Conservation (phyloP, 2,888 invertebrate genomes). For the Oegoconia quadripuncta region DNA sequence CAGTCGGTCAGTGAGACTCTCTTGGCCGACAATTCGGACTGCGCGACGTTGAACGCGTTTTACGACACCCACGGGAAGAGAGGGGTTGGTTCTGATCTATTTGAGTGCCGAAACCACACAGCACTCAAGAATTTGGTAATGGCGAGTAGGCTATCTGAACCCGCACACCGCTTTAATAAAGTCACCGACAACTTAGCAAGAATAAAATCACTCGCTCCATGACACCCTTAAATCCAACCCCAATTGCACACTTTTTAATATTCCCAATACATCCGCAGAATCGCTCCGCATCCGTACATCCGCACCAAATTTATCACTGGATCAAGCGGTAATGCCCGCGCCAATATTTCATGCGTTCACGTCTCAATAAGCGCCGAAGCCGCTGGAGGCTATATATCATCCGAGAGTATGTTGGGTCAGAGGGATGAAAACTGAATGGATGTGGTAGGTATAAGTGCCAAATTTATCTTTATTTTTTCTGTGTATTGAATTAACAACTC, state of each 20-base stretch:
- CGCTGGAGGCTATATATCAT: conserved; percentile 43
- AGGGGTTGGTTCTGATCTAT: too few species aligned
- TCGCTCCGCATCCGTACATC: conserved; percentile 28
- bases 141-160: too few species aligned
- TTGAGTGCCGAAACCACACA: too few species aligned
- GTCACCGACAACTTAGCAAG: too few species aligned
- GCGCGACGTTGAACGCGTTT: too few species aligned
- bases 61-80: too few species aligned
- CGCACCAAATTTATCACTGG: conserved; percentile 64
- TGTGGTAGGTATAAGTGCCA: conserved; percentile 17
- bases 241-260: conserved; percentile 31
- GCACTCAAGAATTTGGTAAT: too few species aligned
- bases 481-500: conserved; percentile 8
- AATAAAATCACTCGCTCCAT: too few species aligned
- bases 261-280: conserved; percentile 36
- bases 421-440: too few species aligned
- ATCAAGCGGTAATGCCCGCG: conserved; percentile 36
- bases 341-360: conserved; percentile 60
- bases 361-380: conserved; percentile 52
- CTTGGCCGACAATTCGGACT: too few species aligned
- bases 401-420: conserved; percentile 16
- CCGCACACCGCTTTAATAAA: too few species aligned
- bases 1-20: too few species aligned
- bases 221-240: conserved; percentile 14
- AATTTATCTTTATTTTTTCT: conserved; percentile 6